These are phyloP conservation scores for Atherix ibis DNA, from an alignment of 2,888 invertebrate genomes.

Conservation along the genomic window DNA sequence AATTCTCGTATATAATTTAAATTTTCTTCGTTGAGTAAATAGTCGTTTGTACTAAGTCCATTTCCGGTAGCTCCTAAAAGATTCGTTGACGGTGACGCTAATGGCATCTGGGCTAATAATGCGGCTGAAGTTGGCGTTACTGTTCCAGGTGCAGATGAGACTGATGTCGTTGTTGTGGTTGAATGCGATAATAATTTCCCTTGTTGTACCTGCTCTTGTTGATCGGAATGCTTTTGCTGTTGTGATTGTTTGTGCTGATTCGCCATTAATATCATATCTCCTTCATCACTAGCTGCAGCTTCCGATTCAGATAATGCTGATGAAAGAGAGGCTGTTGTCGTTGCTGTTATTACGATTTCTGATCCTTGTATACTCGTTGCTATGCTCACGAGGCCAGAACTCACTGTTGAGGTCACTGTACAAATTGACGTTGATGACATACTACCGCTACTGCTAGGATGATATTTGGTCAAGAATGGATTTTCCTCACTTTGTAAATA, in stretches of 20 bases:
- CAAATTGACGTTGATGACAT: too few relatives aligned
- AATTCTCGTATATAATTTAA: slow-evolving; percentile 30
- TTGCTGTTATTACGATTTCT: not conserved
- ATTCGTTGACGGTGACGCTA: not conserved
- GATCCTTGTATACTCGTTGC: not conserved
- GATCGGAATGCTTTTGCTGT: not conserved
- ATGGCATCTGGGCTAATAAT: slow-evolving; percentile 3
- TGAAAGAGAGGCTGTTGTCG: not conserved
- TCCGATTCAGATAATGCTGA: not conserved
- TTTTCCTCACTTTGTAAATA: slow-evolving; percentile 8
- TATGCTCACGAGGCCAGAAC: too few relatives aligned
- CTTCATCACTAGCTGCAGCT: not conserved
- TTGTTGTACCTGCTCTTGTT: not conserved
- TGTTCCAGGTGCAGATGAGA: slow-evolving; percentile 8
- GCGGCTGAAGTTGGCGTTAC: slow-evolving; percentile 9
- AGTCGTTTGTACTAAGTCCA: slow-evolving; percentile 14
- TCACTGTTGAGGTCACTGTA: too few relatives aligned
- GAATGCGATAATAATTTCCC: not conserved
- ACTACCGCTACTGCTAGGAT: not conserved
- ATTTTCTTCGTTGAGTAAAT: slow-evolving; percentile 28
- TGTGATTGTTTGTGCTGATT: too few relatives aligned
- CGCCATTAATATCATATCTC: too few relatives aligned
- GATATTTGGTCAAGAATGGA: slow-evolving; percentile 3
- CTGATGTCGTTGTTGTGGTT: slow-evolving; percentile 7
- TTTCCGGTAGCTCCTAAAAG: not conserved